Evolutionary conservation across 2,888 invertebrate genomes (phyloP), one percentile per base, ranked within the genome.

Genomic region (Cremastinae sp.): DNA sequence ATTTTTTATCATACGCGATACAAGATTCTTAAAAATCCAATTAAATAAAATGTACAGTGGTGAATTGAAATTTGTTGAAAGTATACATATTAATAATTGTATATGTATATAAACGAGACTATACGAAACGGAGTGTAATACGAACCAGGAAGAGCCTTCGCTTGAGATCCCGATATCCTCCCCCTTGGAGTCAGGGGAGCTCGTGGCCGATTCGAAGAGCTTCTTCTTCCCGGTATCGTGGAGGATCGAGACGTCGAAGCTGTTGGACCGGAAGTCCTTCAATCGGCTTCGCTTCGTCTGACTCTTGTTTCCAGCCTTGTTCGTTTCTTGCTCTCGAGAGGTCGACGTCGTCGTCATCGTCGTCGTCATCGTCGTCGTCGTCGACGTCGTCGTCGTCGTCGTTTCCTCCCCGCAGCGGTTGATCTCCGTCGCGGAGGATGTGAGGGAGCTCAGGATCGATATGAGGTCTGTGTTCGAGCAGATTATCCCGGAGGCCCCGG

Each of bases 381-480:
- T n/a, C n/a, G 73, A 80, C 28, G 80, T 79, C 28, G 74, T 78
- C 10, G 51, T 20, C 1, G 74, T 14, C 28, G 74, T 77, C 9
- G 65, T 74, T 2, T 84, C 85, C 0, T 82, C 78, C 28, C 81
- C 94, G 85, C 93, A 94, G 87, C 93, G 92, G 86, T 94, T 93
- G 85, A 95, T 95, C 87, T 96, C 96, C 70, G 94, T 94, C 43
- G 95, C 95, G 12, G 96, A 95, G 0, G 95, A 95, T 5, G 96
- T 95, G 79, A 96, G 92, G 22, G 94, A 94, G 82, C 94, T 93
- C 80, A 96, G 93, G 90, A 96, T 95, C 83, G 94, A 94, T 80
- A 94, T 94, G 61, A 96, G 92, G 86, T 96, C 96, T 34, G 94
- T 95, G 89, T 96, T 95, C 78, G 96, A 94, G 90, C 96, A 96